These are phyloP conservation scores for Drosophila formosana DNA, from an alignment of 2,888 invertebrate genomes.

Conservation along the genomic window DNA sequence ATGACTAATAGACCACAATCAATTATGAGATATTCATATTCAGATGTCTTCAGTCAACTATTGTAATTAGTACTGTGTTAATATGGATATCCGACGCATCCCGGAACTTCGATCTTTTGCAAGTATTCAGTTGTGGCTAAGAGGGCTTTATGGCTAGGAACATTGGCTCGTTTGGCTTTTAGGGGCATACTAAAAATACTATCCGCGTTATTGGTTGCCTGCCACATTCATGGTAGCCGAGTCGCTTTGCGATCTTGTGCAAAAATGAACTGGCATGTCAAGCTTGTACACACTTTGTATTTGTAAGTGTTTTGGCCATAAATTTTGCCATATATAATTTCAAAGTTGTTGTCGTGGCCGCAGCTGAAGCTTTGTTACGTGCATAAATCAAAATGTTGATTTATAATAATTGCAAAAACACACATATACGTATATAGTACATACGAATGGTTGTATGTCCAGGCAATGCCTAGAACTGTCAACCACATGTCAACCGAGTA, in stretches of 20 bases:
- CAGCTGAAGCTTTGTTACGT: constrained; percentile 60
- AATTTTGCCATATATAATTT: constrained; percentile 3
- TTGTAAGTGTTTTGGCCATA: constrained; percentile 5
- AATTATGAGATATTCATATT: no score
- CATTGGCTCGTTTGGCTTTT: not conserved
- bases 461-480: constrained; percentile 25
- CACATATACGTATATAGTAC: constrained; percentile 46
- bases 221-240: not conserved
- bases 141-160: not conserved
- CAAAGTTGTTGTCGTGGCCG: constrained; percentile 1
- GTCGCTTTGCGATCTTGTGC: not conserved
- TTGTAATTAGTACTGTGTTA: no score
- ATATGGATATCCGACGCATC: no score
- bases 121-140: no score
- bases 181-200: not conserved
- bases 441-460: not conserved
- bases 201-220: not conserved
- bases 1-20: no score
- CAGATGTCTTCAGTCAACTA: no score
- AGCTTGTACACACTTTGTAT: constrained; percentile 10
- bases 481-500: constrained; percentile 12
- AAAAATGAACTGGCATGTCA: constrained; percentile 4
- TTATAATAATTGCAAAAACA: constrained; percentile 73
- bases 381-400: constrained; percentile 76
- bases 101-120: no score